Evolutionary conservation across 2,797 vertebrate genomes (phyloP), one percentile per base, ranked within the genome.

Genomic region (Graptemys geographica): DNA sequence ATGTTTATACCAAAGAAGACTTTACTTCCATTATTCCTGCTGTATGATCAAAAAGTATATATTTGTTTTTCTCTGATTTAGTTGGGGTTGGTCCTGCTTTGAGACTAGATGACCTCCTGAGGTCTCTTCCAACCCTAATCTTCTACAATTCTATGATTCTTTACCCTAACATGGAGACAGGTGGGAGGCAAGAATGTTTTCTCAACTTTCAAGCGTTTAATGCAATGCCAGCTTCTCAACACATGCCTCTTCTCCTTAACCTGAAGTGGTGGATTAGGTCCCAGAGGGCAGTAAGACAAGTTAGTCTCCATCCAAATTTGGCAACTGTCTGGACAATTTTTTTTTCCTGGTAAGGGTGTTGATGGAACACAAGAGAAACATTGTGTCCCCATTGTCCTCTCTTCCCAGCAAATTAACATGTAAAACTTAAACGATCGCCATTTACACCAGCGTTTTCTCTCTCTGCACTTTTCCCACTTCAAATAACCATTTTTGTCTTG

Each of bases 341-440:
- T 23, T 37, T 11, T 41, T 25, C 23, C 37, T 49, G 27, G 8
- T 78, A 44, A 78, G 16, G 27, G 13, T 27, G 72, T 16, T 44
- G 72, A 47, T 28, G 44, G 25, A 31, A 47, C 74, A 5, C 6
- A 78, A 47, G 44, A 91, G 69, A 89, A 89, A 89, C 15, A 79
- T 18, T 72, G 79, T 2, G 47, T 84, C 79, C 59, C 85, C 86
- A 79, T 49, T 83, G 84, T 79, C 78, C 88, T 69, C 56, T 83
- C 56, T 86, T 81, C 56, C n/a, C 86, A 62, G 81, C 59, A 93
- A 96, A 47, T 47, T 65, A 31, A 19, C 12, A 65, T 9, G 12
- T 23, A 52, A 95, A 72, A 59, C 59, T 90, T 89, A 62, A 51
- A 86, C 84, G 81, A 65, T 87, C 87, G 89, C 51, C 33, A 11